phyloP scores from a whole-genome alignment of 2,888 invertebrate genomes.

The Phortica magna region DNA sequence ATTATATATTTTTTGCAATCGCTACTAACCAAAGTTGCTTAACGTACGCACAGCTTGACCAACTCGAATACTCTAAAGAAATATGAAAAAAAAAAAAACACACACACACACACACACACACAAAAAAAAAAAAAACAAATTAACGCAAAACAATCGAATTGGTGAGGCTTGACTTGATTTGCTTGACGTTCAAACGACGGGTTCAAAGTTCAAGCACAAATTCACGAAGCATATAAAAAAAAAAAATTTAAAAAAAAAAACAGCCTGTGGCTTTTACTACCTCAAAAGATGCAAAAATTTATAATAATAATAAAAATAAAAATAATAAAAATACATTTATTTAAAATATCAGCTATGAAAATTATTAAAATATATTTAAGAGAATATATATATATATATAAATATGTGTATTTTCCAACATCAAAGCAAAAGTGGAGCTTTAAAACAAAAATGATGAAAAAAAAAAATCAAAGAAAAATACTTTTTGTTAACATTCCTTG shows the following conservation, averaged over 20 bases:
- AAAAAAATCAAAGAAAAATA: conserved; percentile 30
- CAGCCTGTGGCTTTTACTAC: conserved; percentile 66
- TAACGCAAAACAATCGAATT: neutral
- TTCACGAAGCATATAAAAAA: conserved; percentile 1
- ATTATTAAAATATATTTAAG: conserved; percentile 7
- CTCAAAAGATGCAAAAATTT: conserved; percentile 52
- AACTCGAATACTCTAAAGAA: conserved; percentile 3
- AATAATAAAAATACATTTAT: conserved; percentile 47
- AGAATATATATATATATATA: conserved; percentile 35
- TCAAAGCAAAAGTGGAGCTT: conserved; percentile 60
- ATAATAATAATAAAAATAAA: conserved; percentile 42
- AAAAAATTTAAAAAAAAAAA: conserved; percentile 29
- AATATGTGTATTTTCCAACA: conserved; percentile 33
- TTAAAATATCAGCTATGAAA: conserved; percentile 31
- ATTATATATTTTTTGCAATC: neutral
- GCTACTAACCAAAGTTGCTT: neutral
- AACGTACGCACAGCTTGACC: neutral
- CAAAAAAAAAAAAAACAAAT: too few relatives aligned
- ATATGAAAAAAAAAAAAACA: neutral
- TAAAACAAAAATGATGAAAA: conserved; percentile 44
- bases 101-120: neutral
- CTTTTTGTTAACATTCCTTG: conserved; percentile 58
- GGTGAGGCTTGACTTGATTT: neutral
- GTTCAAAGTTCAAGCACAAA: neutral
- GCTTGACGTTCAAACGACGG: neutral